Evolutionary conservation across 2,888 invertebrate species (phyloP).

Genomic region (Chrysotoxum bicinctum): DNA sequence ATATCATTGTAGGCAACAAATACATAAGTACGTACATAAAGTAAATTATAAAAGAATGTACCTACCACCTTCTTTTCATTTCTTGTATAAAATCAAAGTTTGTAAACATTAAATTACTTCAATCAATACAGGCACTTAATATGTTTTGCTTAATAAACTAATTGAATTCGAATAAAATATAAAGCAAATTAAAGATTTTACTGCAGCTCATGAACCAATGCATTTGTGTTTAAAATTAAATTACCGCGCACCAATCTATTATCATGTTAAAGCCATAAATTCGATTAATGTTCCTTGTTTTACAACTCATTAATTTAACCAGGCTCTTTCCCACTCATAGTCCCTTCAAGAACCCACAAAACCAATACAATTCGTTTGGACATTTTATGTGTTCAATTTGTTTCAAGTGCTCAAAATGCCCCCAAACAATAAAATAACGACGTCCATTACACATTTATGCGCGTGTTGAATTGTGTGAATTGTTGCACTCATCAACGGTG

Average conservation of each 20-base stretch:
- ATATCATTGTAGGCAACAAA: too few relatives aligned
- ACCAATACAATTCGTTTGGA: conserved; percentile 39
- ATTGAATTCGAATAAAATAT: background rate
- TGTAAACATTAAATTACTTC: too few relatives aligned
- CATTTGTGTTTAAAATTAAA: background rate
- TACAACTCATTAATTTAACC: conserved; percentile 46
- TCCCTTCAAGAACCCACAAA: conserved; percentile 37
- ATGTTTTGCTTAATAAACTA: background rate
- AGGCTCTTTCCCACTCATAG: background rate
- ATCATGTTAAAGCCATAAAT: conserved; percentile 49
- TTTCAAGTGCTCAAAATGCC: conserved; percentile 51
- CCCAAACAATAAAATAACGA: conserved; percentile 65
- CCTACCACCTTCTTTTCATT: too few relatives aligned
- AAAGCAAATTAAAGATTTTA: background rate
- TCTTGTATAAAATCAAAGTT: too few relatives aligned
- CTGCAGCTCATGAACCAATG: background rate
- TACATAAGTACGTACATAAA: too few relatives aligned
- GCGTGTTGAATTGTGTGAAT: conserved; percentile 64
- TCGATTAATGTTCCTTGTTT: conserved; percentile 44
- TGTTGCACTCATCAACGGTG: conserved; percentile 50
- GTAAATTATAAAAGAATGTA: too few relatives aligned
- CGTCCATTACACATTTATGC: conserved; percentile 46
- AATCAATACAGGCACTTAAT: background rate
- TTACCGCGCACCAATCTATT: conserved; percentile 14
- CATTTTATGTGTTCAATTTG: conserved; percentile 28